phyloP scores from a whole-genome alignment of 2,113 vertebrate genomes.

The Cricetomys ansorgei region DNA sequence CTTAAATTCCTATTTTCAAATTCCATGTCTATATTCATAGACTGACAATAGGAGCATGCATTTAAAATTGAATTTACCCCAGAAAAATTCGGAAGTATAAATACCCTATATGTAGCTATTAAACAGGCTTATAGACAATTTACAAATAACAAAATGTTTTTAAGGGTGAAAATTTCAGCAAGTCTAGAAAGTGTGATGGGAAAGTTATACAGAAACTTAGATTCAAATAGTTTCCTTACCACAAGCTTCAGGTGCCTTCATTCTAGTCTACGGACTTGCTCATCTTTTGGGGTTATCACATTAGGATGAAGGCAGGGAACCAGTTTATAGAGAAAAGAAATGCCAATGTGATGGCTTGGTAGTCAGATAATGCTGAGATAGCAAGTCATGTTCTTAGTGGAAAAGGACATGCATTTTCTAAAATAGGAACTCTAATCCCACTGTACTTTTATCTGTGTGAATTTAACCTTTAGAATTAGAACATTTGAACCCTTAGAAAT shows the following conservation, averaged over 20 bases:
- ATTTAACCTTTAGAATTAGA: conserved; percentile 80
- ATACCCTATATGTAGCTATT: conserved; percentile 46
- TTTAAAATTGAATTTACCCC: conserved; percentile 63
- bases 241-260: conserved; percentile 73
- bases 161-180: conserved; percentile 52
- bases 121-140: conserved; percentile 12
- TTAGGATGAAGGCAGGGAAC: conserved; percentile 1
- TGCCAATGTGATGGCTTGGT: conserved; percentile 41
- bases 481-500: conserved; percentile 68
- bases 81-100: conserved; percentile 44
- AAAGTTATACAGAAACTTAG: conserved; percentile 39
- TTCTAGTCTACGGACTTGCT: conserved; percentile 53
- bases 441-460: conserved; percentile 50
- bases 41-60: conserved; percentile 3
- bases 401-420: conserved; percentile 66
- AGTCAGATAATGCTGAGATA: conserved; percentile 54
- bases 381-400: conserved; percentile 41
- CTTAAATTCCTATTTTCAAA: conserved; percentile 50
- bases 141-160: conserved; percentile 29
- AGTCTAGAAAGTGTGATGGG: conserved; percentile 30
- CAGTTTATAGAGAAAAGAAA: conserved; percentile 57
- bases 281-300: conserved; percentile 57
- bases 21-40: neutral
- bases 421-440: conserved; percentile 73
- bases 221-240: conserved; percentile 69